Evolutionary conservation across 2,888 invertebrate species (phyloP), one percentile per base, ranked within the genome.

Genomic region (Fragum fragum): DNA sequence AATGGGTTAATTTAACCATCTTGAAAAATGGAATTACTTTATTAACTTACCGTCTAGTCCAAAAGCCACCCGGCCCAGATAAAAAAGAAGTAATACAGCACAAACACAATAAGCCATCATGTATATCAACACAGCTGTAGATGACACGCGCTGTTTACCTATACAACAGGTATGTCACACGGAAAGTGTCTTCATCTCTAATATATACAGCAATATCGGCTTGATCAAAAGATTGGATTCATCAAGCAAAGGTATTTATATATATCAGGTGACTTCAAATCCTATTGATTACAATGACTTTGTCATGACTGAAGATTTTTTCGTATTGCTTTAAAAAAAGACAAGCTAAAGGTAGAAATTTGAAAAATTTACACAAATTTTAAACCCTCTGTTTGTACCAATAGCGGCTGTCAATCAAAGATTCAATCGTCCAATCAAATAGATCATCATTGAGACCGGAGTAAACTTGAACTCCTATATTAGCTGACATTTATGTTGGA

Each of bases 201-300:
- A 47, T 47, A 18, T 47, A 47, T 47, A 47, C 47, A 3, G 47
- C 47, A n/a, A 16, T 47, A 47, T 47, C n/a, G 47, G 47, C n/a
- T 47, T 47, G 47, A 47, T 47, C 47, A 47, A 47, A 47, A 14
- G 47, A 47, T 47, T 47, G 47, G 47, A 47, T 47, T 47, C 47
- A n/a, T 47, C 47, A 14, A 47, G 7, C 14, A 14, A 14, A 47
- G 47, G 47, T 47, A 47, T 47, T 47, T 47, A 47, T 47, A 47
- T 3, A 47, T 14, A 47, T 47, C 47, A 47, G 47, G 14, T 47
- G 47, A 47, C 47, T 47, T 47, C 47, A 47, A n/a, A 47, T 36
- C 47, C 47, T 47, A 47, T 47, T 47, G 47, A 47, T 47, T 47
- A 14, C 47, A 14, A 16, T 47, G 47, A 14, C 14, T 47, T 47